Base-by-base conservation (phyloP, 2,888 invertebrate genomes). In the Erebia ligea region DNA sequence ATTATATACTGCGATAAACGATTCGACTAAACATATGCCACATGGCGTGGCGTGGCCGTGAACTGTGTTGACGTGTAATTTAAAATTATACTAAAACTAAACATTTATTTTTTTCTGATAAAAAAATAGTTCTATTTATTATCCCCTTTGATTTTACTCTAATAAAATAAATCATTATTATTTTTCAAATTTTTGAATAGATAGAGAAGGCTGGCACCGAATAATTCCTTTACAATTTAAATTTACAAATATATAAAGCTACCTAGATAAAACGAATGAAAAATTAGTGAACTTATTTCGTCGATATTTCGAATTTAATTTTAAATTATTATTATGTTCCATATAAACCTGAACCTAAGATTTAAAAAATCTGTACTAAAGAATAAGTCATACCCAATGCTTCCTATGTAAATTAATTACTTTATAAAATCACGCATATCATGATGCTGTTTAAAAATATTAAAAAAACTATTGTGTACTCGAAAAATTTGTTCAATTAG, bases 391-490 rank as follows among this genome's bases (percentile, higher is more conserved):
- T 48, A 19, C 21, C 17, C n/a, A 52, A 34, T n/a, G 63, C 25
- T n/a, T 40, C 2, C 40, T 40, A 25, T 54, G 52, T 61, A 69
- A 48, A 15, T 48, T 67, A 48, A 15, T 48, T 45, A 15, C 48
- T 21, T 21, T 67, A 68, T 70, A 40, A 70, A 67, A 67, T 73
- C 71, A 73, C 71, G 75, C 75, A 75, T 75, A 75, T 73, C 75
- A 73, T 73, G 61, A 73, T 73, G 61, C 71, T 78, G 74, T 82
- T 45, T 45, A 48, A 48, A 62, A 21, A 48, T 61, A 19, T 10
- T 6, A 15, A 15, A 57, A 57, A 13, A 13, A 21, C 13, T 6
- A 21, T 57, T 54, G 13, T 21, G 13, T 57, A 25, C 25, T 57
- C 54, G 17, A 50, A 50, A 50, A 50, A n/a, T 5, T n/a, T 50